These are phyloP conservation scores for Monarcha castaneiventris DNA, from an alignment of 2,113 vertebrate species.

Conservation along the genomic window DNA sequence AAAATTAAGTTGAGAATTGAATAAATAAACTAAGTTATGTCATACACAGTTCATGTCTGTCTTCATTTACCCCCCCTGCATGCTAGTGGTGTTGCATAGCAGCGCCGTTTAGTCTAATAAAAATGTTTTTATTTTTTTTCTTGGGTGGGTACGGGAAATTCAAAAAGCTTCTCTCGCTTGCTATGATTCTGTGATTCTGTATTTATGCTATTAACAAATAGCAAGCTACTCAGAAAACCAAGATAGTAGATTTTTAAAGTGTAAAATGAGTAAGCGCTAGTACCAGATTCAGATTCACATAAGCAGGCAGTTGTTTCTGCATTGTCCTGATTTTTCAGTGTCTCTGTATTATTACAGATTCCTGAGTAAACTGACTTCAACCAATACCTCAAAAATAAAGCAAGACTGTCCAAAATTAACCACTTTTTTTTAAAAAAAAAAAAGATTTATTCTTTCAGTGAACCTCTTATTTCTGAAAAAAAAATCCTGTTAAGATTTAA, in stretches of 20 bases:
- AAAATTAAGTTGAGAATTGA: constrained; percentile 49
- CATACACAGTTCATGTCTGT: background rate
- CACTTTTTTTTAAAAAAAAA: background rate
- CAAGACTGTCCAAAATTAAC: background rate
- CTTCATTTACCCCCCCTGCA: background rate
- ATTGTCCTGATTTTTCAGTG: background rate
- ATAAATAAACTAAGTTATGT: constrained; percentile 65
- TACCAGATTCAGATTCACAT: background rate
- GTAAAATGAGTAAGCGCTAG: background rate
- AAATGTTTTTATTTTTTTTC: background rate
- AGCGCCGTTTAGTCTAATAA: background rate
- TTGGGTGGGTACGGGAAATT: background rate
- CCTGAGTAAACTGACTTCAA: background rate
- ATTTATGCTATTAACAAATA: background rate
- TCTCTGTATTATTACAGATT: background rate
- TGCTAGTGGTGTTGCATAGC: background rate
- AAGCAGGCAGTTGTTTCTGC: background rate
- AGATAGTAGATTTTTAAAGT: background rate
- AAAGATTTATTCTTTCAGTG: background rate
- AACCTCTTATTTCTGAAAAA: background rate
- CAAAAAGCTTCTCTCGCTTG: background rate
- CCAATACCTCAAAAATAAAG: background rate
- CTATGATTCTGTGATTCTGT: background rate
- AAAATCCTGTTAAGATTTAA: background rate
- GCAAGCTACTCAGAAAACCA: background rate